Evolutionary conservation across 2,888 invertebrate genomes (phyloP), one percentile per base, ranked within the genome.

Genomic region (Drosophila kambysellisi): DNA sequence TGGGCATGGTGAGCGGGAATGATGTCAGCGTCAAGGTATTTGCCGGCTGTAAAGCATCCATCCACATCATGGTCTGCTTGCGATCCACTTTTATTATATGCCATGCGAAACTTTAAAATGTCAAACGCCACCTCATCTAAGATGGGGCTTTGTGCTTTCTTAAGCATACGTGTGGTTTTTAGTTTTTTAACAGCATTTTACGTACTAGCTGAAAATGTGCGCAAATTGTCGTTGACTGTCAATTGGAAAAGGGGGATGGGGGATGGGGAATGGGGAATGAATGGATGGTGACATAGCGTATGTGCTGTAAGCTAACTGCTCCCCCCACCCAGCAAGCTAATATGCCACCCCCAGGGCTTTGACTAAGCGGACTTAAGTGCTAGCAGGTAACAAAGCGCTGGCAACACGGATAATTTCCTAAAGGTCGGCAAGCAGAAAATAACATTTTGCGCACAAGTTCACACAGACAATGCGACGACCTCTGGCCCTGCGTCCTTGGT

Each of bases 391-490:
- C 75, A 74, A 73, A 56, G 65, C 57, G 46, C 41, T 52, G 37
- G 64, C 64, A 69, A 61, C 76, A 84, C 69, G 84, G 81, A 82
- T 88, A 87, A 88, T 88, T 88, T 86, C 83, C 82, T 83, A 86
- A 88, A 88, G 80, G 83, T 74, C 83, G 79, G 82, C 71, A 66
- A 85, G 85, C 88, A 82, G 87, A 88, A 88, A 88, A 88, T 88
- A 87, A 88, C 87, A 77, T 85, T 88, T 85, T 83, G 64, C 87
- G 84, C 88, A 82, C 80, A 86, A 79, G 80, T 83, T 80, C 69
- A 82, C 78, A 80, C 71, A 82, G 80, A 88, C 85, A 88, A 85
- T 83, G 81, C 64, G 17, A 39, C 52, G 73, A 83, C 75, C 75
- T 76, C 66, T 76, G 63, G 60, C 63, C 52, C 51, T 12, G 50